These are phyloP conservation scores for Synanthedon myopaeformis DNA, from an alignment of 2,888 invertebrate species.

Conservation along the genomic window DNA sequence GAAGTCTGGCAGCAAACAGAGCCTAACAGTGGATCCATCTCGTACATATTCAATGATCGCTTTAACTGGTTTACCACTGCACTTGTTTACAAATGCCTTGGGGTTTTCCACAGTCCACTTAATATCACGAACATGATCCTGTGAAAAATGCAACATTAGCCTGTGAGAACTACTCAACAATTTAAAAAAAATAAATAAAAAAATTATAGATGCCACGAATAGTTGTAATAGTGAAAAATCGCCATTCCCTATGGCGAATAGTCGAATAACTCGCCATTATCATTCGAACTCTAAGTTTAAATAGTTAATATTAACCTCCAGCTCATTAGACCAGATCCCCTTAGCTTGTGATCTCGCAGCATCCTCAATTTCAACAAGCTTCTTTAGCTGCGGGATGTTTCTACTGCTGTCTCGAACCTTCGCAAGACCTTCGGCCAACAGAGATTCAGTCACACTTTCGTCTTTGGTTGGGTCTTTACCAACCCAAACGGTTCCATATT, in stretches of 20 bases:
- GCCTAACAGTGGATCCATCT: conserved; percentile 95
- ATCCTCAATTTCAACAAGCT: conserved; percentile 88
- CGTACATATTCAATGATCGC: conserved; percentile 97
- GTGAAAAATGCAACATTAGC: conserved; percentile 4
- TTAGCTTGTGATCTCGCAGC: conserved; percentile 88
- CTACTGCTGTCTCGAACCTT: conserved; percentile 76
- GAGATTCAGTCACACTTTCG: conserved; percentile 89
- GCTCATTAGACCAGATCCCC: conserved; percentile 79
- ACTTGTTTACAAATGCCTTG: conserved; percentile 80
- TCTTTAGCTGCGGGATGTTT: conserved; percentile 74
- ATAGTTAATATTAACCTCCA: conserved; percentile 24
- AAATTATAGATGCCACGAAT: neutral
- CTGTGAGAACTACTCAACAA: too few relatives aligned
- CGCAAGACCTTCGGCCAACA: conserved; percentile 91
- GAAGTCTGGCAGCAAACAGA: conserved; percentile 90
- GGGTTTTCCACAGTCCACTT: conserved; percentile 89
- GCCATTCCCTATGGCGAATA: too few relatives aligned
- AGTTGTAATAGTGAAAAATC: too few relatives aligned
- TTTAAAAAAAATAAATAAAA: neutral
- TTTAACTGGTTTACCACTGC: conserved; percentile 86
- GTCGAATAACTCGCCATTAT: too few relatives aligned
- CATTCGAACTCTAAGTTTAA: too few relatives aligned
- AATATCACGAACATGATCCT: conserved; percentile 85
- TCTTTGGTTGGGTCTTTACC: conserved; percentile 83
- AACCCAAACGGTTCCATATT: conserved; percentile 87